Evolutionary conservation across 2,888 invertebrate genomes (phyloP).

Genomic region (Pilophorus perplexus): DNA sequence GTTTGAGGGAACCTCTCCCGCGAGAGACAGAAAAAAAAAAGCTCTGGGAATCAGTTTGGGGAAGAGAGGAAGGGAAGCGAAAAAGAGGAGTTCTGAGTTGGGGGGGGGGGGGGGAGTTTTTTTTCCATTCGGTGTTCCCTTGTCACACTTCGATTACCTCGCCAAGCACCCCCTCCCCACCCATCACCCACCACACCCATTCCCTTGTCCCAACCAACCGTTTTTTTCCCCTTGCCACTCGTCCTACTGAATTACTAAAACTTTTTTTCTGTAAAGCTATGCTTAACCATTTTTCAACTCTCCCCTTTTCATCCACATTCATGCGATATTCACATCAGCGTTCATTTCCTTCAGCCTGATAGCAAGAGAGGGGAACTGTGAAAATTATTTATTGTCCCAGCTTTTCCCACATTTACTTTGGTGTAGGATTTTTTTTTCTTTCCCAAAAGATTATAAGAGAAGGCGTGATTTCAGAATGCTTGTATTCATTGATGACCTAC

Average conservation of each 20-base stretch:
- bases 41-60: too few species aligned
- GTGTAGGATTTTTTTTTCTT: too few species aligned
- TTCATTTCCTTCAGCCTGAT: background rate
- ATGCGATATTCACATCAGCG: slow-evolving; percentile 20
- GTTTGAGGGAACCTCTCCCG: slow-evolving; percentile 14
- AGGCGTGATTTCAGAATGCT: too few species aligned
- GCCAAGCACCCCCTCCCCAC: background rate
- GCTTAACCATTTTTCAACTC: slow-evolving; percentile 33
- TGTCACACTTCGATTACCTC: slow-evolving; percentile 36
- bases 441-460: too few species aligned
- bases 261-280: slow-evolving; percentile 15
- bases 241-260: slow-evolving; percentile 34
- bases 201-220: too few species aligned
- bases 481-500: too few species aligned
- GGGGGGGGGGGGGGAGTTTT: slow-evolving; percentile 10
- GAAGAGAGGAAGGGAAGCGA: too few species aligned
- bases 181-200: too few species aligned
- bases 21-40: slow-evolving; percentile 1
- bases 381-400: slow-evolving; percentile 13
- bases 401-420: too few species aligned
- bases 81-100: too few species aligned
- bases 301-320: slow-evolving; percentile 4
- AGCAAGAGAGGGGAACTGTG: too few species aligned
- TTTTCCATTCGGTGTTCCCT: slow-evolving; percentile 31
- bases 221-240: too few species aligned